Conservation (phyloP, 2,797 vertebrate species). For the Paguma larvata region DNA sequence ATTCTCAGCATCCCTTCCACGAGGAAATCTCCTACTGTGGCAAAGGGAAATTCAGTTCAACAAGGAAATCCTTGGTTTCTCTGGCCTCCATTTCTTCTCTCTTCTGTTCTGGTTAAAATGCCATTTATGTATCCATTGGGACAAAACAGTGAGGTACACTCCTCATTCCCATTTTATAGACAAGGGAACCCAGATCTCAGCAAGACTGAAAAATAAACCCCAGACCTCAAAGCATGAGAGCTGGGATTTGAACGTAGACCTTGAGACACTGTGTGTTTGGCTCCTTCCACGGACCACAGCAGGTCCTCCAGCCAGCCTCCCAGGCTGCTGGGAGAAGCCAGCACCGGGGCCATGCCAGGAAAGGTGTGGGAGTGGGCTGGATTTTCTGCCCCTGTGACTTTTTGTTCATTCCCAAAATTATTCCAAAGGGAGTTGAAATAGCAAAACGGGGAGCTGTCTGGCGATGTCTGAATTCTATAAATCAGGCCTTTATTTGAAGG, state of each 20-base stretch:
- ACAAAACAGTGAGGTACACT: not conserved
- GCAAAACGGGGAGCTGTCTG: not conserved
- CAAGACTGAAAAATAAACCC: slow-evolving; percentile 59
- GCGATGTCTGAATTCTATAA: slow-evolving; percentile 34
- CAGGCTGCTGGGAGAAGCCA: not conserved
- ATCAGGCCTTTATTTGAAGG: slow-evolving; percentile 12
- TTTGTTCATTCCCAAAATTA: slow-evolving; percentile 16
- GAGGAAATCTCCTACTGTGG: not conserved
- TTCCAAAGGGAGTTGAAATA: not conserved
- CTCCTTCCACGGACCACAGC: not conserved
- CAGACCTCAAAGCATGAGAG: slow-evolving; percentile 58
- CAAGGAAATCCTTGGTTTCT: not conserved
- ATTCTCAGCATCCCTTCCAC: not conserved
- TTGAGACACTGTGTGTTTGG: not conserved
- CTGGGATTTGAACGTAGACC: not conserved
- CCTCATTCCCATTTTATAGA: not conserved
- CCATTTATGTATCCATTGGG: not conserved
- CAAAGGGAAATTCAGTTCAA: not conserved
- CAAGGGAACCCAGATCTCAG: not conserved
- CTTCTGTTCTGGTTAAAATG: not conserved
- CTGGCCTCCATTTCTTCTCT: not conserved
- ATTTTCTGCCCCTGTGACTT: not conserved
- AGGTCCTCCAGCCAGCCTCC: not conserved
- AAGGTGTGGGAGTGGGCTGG: not conserved
- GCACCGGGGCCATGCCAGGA: not conserved